Conservation (phyloP, 2,888 invertebrate species). For the Cerastis rubricosa region DNA sequence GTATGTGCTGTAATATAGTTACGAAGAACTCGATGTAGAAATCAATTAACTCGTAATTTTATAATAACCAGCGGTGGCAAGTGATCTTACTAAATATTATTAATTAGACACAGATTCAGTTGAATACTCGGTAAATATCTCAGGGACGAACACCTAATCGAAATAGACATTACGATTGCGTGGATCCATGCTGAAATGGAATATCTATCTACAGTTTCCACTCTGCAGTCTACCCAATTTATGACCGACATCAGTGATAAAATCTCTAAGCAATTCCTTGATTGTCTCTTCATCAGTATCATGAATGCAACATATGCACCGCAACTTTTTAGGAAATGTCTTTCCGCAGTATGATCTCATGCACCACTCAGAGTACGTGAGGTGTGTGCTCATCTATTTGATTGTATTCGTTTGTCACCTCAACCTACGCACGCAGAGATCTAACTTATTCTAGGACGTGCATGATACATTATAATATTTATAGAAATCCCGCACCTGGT, state of each 20-base stretch:
- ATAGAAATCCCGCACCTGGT: conserved; percentile 36
- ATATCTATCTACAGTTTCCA: background rate
- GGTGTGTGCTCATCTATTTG: conserved; percentile 23
- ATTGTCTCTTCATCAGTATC: background rate
- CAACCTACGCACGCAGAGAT: conserved; percentile 20
- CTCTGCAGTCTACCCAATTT: background rate
- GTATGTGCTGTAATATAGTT: conserved; percentile 25
- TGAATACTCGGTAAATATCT: conserved; percentile 50
- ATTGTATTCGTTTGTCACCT: conserved; percentile 38
- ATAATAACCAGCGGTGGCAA: conserved; percentile 51
- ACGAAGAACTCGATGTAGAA: conserved; percentile 48
- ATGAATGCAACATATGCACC: conserved; percentile 1
- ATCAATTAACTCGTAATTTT: conserved; percentile 56
- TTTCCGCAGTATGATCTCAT: conserved; percentile 45
- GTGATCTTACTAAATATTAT: conserved; percentile 57
- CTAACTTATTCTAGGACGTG: conserved; percentile 16
- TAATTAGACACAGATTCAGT: conserved; percentile 61
- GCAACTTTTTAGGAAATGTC: conserved; percentile 19
- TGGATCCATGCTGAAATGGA: background rate
- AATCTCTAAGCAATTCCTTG: background rate
- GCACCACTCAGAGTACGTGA: conserved; percentile 23
- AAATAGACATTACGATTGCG: conserved; percentile 10
- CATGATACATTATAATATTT: conserved; percentile 30
- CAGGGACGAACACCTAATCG: conserved; percentile 46
- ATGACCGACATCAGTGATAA: background rate